Evolutionary conservation across 2,113 vertebrate genomes (phyloP), one percentile per base, ranked within the genome.

Genomic region (Phodopus roborovskii): DNA sequence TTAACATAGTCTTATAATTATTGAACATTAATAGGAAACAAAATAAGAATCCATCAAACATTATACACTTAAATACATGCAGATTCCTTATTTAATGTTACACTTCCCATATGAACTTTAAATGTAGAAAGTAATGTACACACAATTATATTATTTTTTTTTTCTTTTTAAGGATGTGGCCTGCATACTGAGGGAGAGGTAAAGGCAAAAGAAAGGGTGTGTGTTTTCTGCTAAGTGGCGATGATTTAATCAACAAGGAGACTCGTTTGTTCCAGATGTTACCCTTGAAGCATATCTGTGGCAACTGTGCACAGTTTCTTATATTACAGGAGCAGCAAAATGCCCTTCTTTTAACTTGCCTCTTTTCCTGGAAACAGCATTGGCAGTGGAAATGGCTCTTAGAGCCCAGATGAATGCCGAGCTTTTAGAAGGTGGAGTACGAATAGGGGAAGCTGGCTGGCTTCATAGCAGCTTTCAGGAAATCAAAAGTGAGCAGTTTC

Each of bases 341-440:
- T 77, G 45, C 33, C 87, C 70, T 90, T 73, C 77, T 56, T 93
- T 92, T 68, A 94, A 77, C 68, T 88, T 85, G 33, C 42, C 15
- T 94, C 62, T 96, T 97, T 96, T 95, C 96, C 92, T 91, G 79
- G 94, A 94, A 95, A 94, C 71, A 86, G 42, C 77, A 91, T 22
- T 92, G 66, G 33, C 84, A 92, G 92, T 91, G 71, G 95, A 96
- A 95, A 92, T 75, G 88, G 9, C 82, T 96, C 92, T 97, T 92
- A 68, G 71, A 83, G 85, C 28, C 64, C 90, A 48, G 28, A 24
- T 90, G 64, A 75, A 96, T 74, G 48, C 53, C 68, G 53, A 94
- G 64, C 39, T 89, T 94, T 96, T 73, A 56, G 56, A 92, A 90
- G 78, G 56, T 89, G 87, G n/a, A 89, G 24, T 77, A 10, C 7